Percentiles rank a stretch among this genome's conserved stretches.
Evolutionary conservation across 2,888 invertebrate genomes (phyloP).

Genomic region (Drosophila imparisetae): DNA sequence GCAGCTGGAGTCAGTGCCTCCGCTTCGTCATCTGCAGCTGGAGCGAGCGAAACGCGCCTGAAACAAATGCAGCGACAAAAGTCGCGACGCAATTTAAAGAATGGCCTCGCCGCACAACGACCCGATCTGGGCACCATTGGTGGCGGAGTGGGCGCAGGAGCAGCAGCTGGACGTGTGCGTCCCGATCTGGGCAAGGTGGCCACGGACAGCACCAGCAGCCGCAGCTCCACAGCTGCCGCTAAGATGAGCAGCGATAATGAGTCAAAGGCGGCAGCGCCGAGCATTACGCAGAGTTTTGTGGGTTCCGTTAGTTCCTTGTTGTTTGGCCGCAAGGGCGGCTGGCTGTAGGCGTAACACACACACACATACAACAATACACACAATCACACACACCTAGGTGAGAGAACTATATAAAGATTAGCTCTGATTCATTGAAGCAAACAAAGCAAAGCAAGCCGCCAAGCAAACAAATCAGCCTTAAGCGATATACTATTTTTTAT

Average conservation of each 20-base stretch:
- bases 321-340: constrained; percentile 94
- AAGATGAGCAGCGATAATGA: constrained; percentile 32
- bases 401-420: constrained; percentile 5
- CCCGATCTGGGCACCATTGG: constrained; percentile 87
- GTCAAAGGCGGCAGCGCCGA: constrained; percentile 80
- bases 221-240: not conserved
- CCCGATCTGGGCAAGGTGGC: constrained; percentile 79
- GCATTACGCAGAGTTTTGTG: constrained; percentile 86
- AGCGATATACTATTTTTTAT: constrained; percentile 34
- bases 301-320: constrained; percentile 92
- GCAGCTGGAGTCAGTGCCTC: constrained; percentile 63
- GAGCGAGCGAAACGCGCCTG: constrained; percentile 82
- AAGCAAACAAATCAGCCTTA: constrained; percentile 17
- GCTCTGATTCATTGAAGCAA: constrained; percentile 42
- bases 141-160: constrained; percentile 83
- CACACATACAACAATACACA: constrained; percentile 5
- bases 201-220: constrained; percentile 32
- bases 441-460: constrained; percentile 4
- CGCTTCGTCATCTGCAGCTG: constrained; percentile 68
- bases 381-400: constrained; percentile 11
- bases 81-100: constrained; percentile 85
- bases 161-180: constrained; percentile 61
- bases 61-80: constrained; percentile 86
- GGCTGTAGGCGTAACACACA: constrained; percentile 86
- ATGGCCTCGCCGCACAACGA: constrained; percentile 85